Evolutionary conservation across 2,113 vertebrate genomes (phyloP).

Genomic region (Tupaia chinensis): DNA sequence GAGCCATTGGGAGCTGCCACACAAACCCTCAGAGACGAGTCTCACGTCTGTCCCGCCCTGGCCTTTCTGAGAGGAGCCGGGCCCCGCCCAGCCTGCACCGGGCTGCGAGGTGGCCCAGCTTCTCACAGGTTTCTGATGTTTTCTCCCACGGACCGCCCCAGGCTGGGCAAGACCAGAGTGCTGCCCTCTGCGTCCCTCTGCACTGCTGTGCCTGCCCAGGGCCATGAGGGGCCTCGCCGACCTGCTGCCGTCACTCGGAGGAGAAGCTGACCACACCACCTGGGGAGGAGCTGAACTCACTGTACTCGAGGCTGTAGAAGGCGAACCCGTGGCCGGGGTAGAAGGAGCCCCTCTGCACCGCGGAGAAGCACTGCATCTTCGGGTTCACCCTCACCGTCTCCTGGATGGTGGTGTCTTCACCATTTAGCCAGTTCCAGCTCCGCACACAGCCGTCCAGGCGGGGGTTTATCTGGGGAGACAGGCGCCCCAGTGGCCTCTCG

Average conservation of each 20-base stretch:
- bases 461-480: slow-evolving; percentile 93
- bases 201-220: no score
- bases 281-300: slow-evolving; percentile 80
- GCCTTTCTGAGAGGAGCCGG: not conserved
- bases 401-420: slow-evolving; percentile 94
- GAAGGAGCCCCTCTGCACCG: slow-evolving; percentile 91
- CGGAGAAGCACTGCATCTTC: slow-evolving; percentile 96
- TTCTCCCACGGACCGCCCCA: not conserved
- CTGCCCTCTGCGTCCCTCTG: not conserved
- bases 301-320: slow-evolving; percentile 91
- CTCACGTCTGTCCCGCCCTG: not conserved
- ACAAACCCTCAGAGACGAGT: no score
- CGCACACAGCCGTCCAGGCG: slow-evolving; percentile 96
- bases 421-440: slow-evolving; percentile 96
- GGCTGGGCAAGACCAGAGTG: not conserved
- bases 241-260: no score
- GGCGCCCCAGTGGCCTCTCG: not conserved
- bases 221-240: no score
- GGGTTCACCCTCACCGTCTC: slow-evolving; percentile 92
- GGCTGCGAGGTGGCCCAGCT: not conserved
- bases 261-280: no score
- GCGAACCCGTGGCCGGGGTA: slow-evolving; percentile 94
- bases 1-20: no score
- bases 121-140: fast-evolving
- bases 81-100: not conserved